phyloP scores from a whole-genome alignment of 2,888 invertebrate genomes.

The Hipparchia sbordonii region DNA sequence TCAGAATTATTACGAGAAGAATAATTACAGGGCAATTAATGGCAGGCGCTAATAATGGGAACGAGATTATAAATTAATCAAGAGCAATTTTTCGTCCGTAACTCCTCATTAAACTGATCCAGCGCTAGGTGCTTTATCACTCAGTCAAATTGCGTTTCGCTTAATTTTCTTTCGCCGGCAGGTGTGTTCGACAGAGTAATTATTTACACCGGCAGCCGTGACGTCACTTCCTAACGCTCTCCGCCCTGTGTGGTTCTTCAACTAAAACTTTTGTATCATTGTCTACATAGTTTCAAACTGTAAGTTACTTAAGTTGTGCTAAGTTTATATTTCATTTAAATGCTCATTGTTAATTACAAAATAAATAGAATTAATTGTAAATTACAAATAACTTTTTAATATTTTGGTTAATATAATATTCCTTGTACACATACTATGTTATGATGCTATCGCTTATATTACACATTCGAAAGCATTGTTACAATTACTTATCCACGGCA shows the following conservation, averaged over 20 bases:
- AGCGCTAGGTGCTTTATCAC: conserved; percentile 78
- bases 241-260: conserved; percentile 55
- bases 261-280: conserved; percentile 62
- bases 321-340: conserved; percentile 46
- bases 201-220: conserved; percentile 79
- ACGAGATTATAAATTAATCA: conserved; percentile 68
- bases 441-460: conserved; percentile 53
- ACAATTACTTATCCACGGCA: conserved; percentile 51
- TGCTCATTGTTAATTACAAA: not conserved
- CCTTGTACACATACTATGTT: not conserved
- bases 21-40: conserved; percentile 58
- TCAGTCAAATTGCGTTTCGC: conserved; percentile 83
- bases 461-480: conserved; percentile 49
- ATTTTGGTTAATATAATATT: conserved; percentile 16
- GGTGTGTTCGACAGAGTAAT: conserved; percentile 83
- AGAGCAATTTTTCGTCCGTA: conserved; percentile 74
- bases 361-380: no score
- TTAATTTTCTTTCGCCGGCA: conserved; percentile 82
- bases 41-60: conserved; percentile 60
- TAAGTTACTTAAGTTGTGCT: conserved; percentile 54
- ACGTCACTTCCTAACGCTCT: conserved; percentile 64
- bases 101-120: conserved; percentile 80
- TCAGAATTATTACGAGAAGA: conserved; percentile 48
- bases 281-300: conserved; percentile 69
- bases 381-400: not conserved